Conservation (phyloP, 2,113 vertebrate genomes). For the Rhynchopsitta pachyrhyncha region DNA sequence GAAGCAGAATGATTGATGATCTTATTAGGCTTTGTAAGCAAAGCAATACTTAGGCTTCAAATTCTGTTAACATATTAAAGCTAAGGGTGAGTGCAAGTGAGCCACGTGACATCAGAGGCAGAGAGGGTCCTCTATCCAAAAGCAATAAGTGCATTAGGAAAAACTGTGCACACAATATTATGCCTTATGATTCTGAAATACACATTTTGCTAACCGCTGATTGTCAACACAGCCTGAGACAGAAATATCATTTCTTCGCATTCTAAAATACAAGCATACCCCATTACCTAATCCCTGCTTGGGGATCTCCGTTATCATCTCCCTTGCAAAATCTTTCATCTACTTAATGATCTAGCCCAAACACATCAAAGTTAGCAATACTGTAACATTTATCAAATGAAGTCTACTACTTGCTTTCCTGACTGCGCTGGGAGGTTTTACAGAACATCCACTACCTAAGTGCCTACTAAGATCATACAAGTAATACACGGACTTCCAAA, state of each 20-base stretch:
- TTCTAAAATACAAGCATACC: not conserved
- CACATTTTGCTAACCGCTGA: not conserved
- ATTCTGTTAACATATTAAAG: not conserved
- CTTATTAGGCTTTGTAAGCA: not conserved
- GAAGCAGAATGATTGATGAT: not conserved
- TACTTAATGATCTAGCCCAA: not conserved
- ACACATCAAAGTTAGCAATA: not conserved
- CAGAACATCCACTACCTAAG: not conserved
- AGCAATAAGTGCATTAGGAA: not conserved
- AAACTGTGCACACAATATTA: not conserved
- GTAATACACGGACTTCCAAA: not conserved
- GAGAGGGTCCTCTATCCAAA: not conserved
- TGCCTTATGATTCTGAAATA: not conserved
- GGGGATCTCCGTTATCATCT: not conserved
- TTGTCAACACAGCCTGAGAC: not conserved
- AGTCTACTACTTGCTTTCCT: not conserved
- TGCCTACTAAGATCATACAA: not conserved
- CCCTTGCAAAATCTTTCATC: not conserved
- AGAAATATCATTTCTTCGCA: not conserved
- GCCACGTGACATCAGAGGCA: not conserved
- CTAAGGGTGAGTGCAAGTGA: not conserved
- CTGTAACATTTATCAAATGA: not conserved
- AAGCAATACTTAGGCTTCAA: not conserved
- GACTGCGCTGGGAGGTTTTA: not conserved
- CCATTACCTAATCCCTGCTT: not conserved